Conservation (phyloP, 2,797 vertebrate genomes). For the Mastacembelus armatus region DNA sequence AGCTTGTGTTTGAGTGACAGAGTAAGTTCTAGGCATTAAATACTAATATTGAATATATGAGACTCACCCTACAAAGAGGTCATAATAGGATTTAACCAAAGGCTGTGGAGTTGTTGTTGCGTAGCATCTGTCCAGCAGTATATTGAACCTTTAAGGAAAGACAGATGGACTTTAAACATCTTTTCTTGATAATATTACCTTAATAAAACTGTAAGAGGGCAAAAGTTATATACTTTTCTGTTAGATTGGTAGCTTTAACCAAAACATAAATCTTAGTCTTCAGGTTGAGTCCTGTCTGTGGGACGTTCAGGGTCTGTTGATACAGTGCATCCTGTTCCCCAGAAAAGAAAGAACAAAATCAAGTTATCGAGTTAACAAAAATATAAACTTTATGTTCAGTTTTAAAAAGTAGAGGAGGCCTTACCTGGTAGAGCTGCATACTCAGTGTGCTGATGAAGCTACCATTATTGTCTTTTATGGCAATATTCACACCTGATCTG, state of each 20-base stretch:
- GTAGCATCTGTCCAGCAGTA: constrained; percentile 81
- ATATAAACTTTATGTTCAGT: neutral
- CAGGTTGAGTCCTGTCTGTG: constrained; percentile 73
- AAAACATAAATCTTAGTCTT: constrained; percentile 83
- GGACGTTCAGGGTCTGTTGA: constrained; percentile 53
- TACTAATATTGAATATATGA: neutral
- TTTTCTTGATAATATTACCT: neutral
- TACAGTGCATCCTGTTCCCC: constrained; percentile 64
- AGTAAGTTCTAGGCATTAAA: neutral
- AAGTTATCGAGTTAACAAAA: constrained; percentile 1
- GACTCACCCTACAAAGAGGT: constrained; percentile 83
- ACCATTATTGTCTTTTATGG: constrained; percentile 79
- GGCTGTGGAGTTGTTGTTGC: constrained; percentile 67
- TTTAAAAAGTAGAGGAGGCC: constrained; percentile 11
- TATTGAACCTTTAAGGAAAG: constrained; percentile 73
- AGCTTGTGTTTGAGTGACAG: neutral
- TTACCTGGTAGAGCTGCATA: constrained; percentile 78
- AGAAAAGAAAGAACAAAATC: constrained; percentile 12
- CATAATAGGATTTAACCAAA: constrained; percentile 39
- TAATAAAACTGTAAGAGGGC: neutral
- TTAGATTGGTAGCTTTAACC: constrained; percentile 81
- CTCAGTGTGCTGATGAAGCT: constrained; percentile 82
- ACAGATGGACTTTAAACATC: neutral
- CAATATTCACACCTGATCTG: constrained; percentile 80
- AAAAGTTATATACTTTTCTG: constrained; percentile 66